Conservation (phyloP, 2,888 invertebrate species). For the Hoplodrina blanda region DNA sequence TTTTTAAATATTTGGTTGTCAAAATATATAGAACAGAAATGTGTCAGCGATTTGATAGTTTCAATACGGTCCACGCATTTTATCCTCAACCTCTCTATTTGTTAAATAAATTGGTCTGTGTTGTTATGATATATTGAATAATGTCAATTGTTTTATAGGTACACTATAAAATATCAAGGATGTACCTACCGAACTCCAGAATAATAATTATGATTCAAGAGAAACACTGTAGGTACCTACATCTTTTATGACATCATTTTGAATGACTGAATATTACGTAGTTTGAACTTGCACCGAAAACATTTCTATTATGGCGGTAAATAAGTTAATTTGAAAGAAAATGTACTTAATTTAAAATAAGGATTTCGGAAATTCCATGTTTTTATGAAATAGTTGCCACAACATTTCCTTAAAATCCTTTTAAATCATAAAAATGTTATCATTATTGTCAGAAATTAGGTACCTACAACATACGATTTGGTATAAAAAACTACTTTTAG, state of each 20-base stretch:
- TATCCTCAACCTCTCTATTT: slow-evolving; percentile 11
- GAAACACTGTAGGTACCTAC: not conserved
- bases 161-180: not conserved
- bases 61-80: not conserved
- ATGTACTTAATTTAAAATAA: too few species aligned
- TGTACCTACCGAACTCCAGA: slow-evolving; percentile 4
- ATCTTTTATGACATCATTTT: slow-evolving; percentile 34
- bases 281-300: slow-evolving; percentile 17
- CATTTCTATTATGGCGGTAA: not conserved
- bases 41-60: not conserved
- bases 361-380: too few species aligned
- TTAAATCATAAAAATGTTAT: too few species aligned
- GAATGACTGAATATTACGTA: slow-evolving; percentile 10
- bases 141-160: slow-evolving; percentile 46
- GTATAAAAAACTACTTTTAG: too few species aligned
- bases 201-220: slow-evolving; percentile 27
- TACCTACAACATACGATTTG: too few species aligned
- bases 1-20: not conserved
- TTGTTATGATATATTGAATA: slow-evolving; percentile 44
- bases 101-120: slow-evolving; percentile 21
- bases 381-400: too few species aligned
- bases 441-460: too few species aligned
- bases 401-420: too few species aligned
- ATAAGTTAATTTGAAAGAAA: not conserved
- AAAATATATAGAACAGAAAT: not conserved